phyloP scores from a whole-genome alignment of 1,140 invertebrate species.

The Triops longicaudatus region DNA sequence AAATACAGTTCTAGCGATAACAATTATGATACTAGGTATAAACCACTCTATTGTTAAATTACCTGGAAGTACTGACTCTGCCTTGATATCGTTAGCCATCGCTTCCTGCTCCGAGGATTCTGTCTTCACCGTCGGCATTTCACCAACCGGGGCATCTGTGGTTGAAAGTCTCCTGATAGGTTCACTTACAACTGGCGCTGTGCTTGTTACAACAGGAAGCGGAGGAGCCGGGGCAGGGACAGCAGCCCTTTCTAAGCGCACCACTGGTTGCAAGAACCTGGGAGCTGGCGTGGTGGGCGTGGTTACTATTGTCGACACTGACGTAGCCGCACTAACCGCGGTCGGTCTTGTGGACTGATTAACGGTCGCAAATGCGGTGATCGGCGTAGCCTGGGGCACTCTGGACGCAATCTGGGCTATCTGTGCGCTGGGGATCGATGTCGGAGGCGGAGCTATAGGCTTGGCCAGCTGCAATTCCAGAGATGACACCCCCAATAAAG shows the following conservation, averaged over 20 bases:
- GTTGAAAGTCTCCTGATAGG: neutral
- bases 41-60: too few relatives aligned
- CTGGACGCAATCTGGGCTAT: conserved; percentile 24
- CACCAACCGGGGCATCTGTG: neutral
- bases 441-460: conserved; percentile 53
- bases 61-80: neutral
- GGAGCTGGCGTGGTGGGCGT: neutral
- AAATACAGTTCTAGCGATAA: too few relatives aligned
- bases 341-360: neutral
- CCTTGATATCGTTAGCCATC: neutral
- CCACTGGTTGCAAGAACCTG: neutral
- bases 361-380: neutral
- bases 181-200: neutral
- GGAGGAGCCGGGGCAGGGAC: neutral
- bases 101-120: neutral
- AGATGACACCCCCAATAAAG: conserved; percentile 47
- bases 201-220: neutral
- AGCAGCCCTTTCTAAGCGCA: conserved; percentile 10
- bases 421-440: conserved; percentile 42
- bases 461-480: conserved; percentile 62
- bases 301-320: neutral
- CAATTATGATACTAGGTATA: too few relatives aligned
- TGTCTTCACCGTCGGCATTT: neutral
- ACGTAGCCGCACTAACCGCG: neutral
- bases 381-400: conserved; percentile 41